Conservation (phyloP, 1,140 invertebrate genomes). For the Littorina saxatilis region DNA sequence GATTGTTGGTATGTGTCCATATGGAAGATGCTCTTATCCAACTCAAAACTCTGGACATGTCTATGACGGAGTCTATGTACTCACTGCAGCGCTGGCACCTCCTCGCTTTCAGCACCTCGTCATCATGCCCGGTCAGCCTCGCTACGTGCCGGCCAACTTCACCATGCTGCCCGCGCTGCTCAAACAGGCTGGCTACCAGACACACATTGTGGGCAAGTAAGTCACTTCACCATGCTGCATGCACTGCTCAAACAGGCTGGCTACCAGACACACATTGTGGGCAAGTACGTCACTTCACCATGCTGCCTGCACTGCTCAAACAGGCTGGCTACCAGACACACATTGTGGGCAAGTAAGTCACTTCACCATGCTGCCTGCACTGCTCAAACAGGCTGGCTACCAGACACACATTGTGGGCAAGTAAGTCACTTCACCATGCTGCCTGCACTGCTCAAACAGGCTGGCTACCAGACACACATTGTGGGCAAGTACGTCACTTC, state of each 20-base stretch:
- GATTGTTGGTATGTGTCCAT: too few relatives aligned
- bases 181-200: slow-evolving; percentile 85
- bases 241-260: too few relatives aligned
- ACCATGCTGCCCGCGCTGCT: slow-evolving; percentile 87
- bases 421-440: background rate
- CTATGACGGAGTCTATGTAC: background rate
- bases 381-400: too few relatives aligned
- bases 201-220: slow-evolving; percentile 87
- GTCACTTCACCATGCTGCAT: background rate
- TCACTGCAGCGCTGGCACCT: background rate
- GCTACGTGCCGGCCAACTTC: slow-evolving; percentile 79
- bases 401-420: too few relatives aligned
- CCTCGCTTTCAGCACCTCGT: background rate
- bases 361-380: background rate
- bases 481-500: background rate
- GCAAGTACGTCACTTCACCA: background rate
- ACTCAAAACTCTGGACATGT: background rate
- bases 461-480: too few relatives aligned
- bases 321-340: too few relatives aligned
- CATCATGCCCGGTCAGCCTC: background rate
- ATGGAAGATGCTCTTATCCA: too few relatives aligned
- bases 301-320: too few relatives aligned
- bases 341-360: background rate
- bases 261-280: too few relatives aligned
- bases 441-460: too few relatives aligned